Evolutionary conservation across 2,113 vertebrate genomes (phyloP), one percentile per base, ranked within the genome.

Genomic region (Ovibos moschatus): DNA sequence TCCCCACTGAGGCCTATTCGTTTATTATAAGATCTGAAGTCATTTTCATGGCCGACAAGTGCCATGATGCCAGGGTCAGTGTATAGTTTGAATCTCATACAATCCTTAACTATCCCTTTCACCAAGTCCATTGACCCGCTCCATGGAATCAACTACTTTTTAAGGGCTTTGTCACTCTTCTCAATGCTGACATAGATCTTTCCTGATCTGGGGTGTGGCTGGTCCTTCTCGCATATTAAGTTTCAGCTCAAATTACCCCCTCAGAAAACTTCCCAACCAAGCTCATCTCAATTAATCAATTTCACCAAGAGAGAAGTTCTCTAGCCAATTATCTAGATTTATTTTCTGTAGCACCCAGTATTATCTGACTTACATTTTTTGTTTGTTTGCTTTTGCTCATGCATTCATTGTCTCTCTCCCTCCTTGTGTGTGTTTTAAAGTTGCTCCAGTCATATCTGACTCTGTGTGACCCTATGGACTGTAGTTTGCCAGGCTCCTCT

Each of bases 41-140:
- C 23, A 12, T 67, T 36, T 30, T 28, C 5, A 6, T 10, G 33
- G 12, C 12, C 1, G 6, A 0, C 5, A 25, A 11, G 36, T 2
- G 0, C 14, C 10, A 4, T 0, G 13, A 11, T n/a, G 6, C n/a
- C 64, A 19, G 21, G 33, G 25, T 79, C 8, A 21, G 10, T 21
- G 23, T 9, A 11, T 8, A 21, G 33, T 53, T 28, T 27, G 33
- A 28, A n/a, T 51, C 21, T 55, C 36, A 5, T 3, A 1, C 1
- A 2, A 10, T 13, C 15, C 21, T 30, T 30, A 10, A 45, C 8
- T 40, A n/a, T 2, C 6, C 10, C 12, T 40, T 11, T 58, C 25
- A 14, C 40, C 16, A 25, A 6, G 25, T 11, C 12, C 19, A 27
- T 4, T 33, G n/a, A 30, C 6, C 0, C 0, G 14, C 4, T 79